Base-by-base conservation (phyloP, 2,113 vertebrate genomes). In the Echinops telfairi region DNA sequence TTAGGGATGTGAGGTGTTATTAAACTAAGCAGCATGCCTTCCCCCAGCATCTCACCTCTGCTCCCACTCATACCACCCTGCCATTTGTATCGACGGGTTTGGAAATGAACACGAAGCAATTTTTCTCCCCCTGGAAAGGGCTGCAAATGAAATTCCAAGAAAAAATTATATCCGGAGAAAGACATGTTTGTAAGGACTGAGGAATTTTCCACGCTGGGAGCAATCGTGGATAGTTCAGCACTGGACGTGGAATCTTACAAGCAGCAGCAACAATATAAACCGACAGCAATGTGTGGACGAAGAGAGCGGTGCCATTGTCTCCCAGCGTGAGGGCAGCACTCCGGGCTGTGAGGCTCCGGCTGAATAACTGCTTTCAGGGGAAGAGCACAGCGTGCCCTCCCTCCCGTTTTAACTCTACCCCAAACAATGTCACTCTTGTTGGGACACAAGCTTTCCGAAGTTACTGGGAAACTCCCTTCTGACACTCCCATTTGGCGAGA, bases 351-450 rank as follows among this genome's bases (percentile, higher is more conserved):
- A 83, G 76, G 92, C 90, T 94, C 80, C 40, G 70, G 92, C 82
- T 96, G 75, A 98, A 96, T 95, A 94, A 95, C 57, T 60, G 88
- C 90, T 96, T 98, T 95, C 91, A 93, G 87, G 92, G 92, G 53
- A 95, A 66, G 58, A 90, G 95, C 70, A 88, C 22, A 94, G 75
- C 0, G 4, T 38, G 92, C 91, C 79, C 95, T 95, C 77, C 95
- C 83, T 95, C 96, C 86, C 77, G 66, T 79, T 66, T 83, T 77
- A 88, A 81, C 91, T 68, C n/a, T 19, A 80, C 29, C 66, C 36
- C 47, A 10, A 77, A 94, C 92, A 97, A 89, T 66, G 57, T 87
- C 82, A 94, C 75, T 94, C 93, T 95, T 95, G 89, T 95, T 86
- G 90, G 89, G 96, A 97, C 92, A 91, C n/a, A 96, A 60, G 16